Evolutionary conservation across 2,113 vertebrate genomes (phyloP).

Genomic region (Tylochromis polylepis): DNA sequence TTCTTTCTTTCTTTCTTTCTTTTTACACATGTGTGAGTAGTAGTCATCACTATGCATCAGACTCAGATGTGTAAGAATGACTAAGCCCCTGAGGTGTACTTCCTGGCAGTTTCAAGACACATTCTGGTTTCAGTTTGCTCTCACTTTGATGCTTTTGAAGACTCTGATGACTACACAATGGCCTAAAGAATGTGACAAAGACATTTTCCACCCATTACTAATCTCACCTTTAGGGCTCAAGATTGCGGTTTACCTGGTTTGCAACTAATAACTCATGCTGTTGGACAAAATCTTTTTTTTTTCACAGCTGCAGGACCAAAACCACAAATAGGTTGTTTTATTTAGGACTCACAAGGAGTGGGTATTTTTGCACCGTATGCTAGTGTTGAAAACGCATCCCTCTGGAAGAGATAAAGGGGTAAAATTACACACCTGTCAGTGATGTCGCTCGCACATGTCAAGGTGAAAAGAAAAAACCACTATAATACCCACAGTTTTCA

Average conservation of each 20-base stretch:
- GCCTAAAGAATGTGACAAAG: slow-evolving; percentile 30
- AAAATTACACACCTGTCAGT: slow-evolving; percentile 30
- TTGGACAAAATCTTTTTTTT: background rate
- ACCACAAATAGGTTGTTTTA: slow-evolving; percentile 16
- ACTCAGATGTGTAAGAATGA: background rate
- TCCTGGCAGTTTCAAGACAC: slow-evolving; percentile 8
- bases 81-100: slow-evolving; percentile 27
- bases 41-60: background rate
- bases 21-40: slow-evolving; percentile 23
- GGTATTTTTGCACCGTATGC: background rate
- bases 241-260: slow-evolving; percentile 31
- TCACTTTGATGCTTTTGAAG: slow-evolving; percentile 40
- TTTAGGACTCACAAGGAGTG: slow-evolving; percentile 30
- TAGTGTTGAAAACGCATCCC: background rate
- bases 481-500: background rate
- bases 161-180: slow-evolving; percentile 20
- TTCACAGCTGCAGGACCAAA: slow-evolving; percentile 9
- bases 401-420: background rate
- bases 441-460: background rate
- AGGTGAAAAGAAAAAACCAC: background rate
- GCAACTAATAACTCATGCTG: background rate
- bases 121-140: slow-evolving; percentile 28
- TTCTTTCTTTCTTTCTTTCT: background rate
- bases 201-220: slow-evolving; percentile 18
- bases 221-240: slow-evolving; percentile 40